Evolutionary conservation across 2,797 vertebrate genomes (phyloP).

Genomic region (Artibeus jamaicensis): DNA sequence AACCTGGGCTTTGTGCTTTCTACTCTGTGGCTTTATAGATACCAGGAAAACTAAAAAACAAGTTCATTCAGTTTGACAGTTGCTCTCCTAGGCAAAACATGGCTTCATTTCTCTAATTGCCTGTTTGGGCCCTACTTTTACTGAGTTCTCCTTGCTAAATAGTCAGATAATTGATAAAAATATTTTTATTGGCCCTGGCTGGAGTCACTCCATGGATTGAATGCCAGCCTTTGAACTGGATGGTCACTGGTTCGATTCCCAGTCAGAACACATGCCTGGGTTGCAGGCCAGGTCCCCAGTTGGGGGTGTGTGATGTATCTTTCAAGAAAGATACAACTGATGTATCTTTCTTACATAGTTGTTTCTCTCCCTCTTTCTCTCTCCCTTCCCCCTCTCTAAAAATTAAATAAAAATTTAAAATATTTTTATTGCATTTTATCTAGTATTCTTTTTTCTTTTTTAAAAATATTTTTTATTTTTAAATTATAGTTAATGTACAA

Average conservation of each 20-base stretch:
- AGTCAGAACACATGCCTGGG: too few species aligned
- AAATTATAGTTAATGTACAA: background rate
- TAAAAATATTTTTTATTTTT: background rate
- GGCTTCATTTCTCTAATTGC: background rate
- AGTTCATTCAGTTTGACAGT: background rate
- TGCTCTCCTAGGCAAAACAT: background rate
- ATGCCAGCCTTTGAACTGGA: too few species aligned
- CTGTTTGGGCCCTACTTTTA: background rate
- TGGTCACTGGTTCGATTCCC: too few species aligned
- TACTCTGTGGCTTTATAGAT: background rate
- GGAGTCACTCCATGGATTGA: too few species aligned
- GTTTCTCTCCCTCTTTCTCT: too few species aligned
- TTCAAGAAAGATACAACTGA: too few species aligned
- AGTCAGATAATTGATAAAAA: background rate
- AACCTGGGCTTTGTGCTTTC: background rate
- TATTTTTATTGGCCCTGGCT: background rate
- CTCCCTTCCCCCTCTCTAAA: too few species aligned
- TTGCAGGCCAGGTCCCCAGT: too few species aligned
- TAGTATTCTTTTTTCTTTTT: background rate
- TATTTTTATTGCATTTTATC: background rate
- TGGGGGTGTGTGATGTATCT: too few species aligned
- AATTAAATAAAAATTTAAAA: background rate
- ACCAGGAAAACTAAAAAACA: background rate
- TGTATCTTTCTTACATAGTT: too few species aligned
- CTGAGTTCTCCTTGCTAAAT: background rate